These are phyloP conservation scores for Synergus umbraculus DNA, from an alignment of 2,888 invertebrate genomes.

Conservation along the genomic window DNA sequence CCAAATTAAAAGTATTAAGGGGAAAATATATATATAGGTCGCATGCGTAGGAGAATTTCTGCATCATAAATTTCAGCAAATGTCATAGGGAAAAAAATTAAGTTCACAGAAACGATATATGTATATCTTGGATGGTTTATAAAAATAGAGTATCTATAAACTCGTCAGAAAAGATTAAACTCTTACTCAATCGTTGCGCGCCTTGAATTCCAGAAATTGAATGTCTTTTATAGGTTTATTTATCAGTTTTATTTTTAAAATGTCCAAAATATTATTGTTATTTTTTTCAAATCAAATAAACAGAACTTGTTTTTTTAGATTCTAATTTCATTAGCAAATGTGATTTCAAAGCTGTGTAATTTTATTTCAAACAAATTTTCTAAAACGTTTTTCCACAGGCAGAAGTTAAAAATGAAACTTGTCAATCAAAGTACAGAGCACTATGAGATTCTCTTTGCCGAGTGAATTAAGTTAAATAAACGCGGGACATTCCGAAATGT, in stretches of 20 bases:
- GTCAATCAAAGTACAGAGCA: background rate
- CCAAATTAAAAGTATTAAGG: background rate
- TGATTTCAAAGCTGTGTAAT: background rate
- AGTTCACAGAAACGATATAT: background rate
- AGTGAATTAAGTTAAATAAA: background rate
- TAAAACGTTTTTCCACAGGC: background rate
- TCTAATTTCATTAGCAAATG: background rate
- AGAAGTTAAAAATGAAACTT: slow-evolving; percentile 1
- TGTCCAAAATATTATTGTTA: background rate
- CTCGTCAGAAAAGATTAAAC: background rate
- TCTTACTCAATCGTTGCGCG: background rate
- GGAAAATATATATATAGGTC: slow-evolving; percentile 4
- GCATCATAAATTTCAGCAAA: slow-evolving; percentile 9
- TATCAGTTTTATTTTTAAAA: background rate
- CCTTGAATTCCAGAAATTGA: background rate
- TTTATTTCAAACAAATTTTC: background rate
- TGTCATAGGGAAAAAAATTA: slow-evolving; percentile 1
- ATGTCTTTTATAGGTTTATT: background rate
- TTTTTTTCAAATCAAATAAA: background rate
- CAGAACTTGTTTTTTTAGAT: no score
- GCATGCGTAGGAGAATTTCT: background rate
- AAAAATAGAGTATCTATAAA: background rate
- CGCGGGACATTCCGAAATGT: background rate
- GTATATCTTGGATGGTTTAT: background rate
- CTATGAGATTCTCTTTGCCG: background rate